These are phyloP conservation scores for Labeo rohita DNA, from an alignment of 2,113 vertebrate genomes.

Conservation along the genomic window DNA sequence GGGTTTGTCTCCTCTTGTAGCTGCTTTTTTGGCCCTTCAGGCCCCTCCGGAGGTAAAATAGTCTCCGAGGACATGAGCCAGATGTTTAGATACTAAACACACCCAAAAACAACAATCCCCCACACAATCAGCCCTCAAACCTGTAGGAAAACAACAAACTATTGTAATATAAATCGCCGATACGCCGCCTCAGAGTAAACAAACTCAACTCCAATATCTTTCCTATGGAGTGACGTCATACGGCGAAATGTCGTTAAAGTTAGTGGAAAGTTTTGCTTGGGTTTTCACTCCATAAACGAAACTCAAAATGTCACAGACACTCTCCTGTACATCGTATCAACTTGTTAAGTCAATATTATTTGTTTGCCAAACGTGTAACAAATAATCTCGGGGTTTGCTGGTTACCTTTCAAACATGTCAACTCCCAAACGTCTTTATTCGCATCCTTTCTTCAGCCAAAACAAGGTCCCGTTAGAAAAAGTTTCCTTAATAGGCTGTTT, in stretches of 20 bases:
- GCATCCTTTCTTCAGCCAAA: slow-evolving; percentile 51
- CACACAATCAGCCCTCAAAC: slow-evolving; percentile 70
- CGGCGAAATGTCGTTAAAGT: slow-evolving; percentile 61
- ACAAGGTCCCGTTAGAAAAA: slow-evolving; percentile 29
- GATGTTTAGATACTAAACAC: slow-evolving; percentile 63
- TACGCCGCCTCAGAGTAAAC: neutral
- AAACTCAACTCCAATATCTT: neutral
- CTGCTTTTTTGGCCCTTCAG: slow-evolving; percentile 78
- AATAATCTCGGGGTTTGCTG: neutral
- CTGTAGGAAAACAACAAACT: slow-evolving; percentile 69
- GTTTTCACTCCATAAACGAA: neutral
- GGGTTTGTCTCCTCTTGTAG: slow-evolving; percentile 76
- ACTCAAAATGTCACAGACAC: slow-evolving; percentile 41
- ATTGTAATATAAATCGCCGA: neutral
- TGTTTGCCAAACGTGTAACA: neutral
- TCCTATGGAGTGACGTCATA: slow-evolving; percentile 69
- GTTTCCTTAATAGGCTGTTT: neutral
- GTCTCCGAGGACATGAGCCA: slow-evolving; percentile 93
- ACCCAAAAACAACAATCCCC: slow-evolving; percentile 53
- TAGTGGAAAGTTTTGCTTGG: slow-evolving; percentile 66
- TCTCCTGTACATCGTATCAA: slow-evolving; percentile 27
- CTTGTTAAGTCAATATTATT: neutral
- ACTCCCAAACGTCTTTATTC: slow-evolving; percentile 65
- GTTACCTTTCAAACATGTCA: slow-evolving; percentile 79
- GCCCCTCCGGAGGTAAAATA: slow-evolving; percentile 82